phyloP scores from a whole-genome alignment of 2,888 invertebrate species.

The Seira sanloemensis region DNA sequence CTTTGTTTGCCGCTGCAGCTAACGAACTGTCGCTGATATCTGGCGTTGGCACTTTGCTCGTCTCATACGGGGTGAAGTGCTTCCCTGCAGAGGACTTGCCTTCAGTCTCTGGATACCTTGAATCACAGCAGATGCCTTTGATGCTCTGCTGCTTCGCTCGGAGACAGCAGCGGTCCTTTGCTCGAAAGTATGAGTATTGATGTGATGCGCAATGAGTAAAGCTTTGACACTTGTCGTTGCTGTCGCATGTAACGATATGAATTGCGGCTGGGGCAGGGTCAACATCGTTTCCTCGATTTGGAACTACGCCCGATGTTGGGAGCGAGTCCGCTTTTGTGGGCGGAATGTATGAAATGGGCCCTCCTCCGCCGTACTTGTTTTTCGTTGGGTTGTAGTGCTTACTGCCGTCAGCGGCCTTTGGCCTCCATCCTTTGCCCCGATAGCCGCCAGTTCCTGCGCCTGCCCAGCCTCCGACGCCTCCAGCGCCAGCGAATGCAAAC shows the following conservation, averaged over 20 bases:
- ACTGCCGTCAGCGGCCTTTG: background rate
- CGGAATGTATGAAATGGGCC: constrained; percentile 39
- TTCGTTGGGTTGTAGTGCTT: constrained; percentile 56
- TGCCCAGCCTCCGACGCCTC: constrained; percentile 19
- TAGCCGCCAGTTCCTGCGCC: constrained; percentile 19
- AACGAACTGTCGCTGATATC: constrained; percentile 66
- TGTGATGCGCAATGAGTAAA: constrained; percentile 70
- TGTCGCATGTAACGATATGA: constrained; percentile 63
- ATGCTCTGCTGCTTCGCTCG: constrained; percentile 27
- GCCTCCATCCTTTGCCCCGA: constrained; percentile 10
- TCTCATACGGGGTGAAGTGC: constrained; percentile 66
- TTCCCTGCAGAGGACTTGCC: constrained; percentile 48
- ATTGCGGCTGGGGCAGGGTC: background rate
- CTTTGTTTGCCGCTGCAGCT: constrained; percentile 61
- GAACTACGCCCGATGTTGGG: background rate
- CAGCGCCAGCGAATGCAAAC: constrained; percentile 33
- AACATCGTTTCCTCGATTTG: background rate
- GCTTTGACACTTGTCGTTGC: constrained; percentile 64
- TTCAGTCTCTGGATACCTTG: constrained; percentile 32
- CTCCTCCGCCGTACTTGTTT: constrained; percentile 66
- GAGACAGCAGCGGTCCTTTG: constrained; percentile 67
- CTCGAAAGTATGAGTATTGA: constrained; percentile 57
- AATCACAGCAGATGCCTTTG: constrained; percentile 71
- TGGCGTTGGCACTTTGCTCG: constrained; percentile 59
- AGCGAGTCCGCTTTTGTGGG: constrained; percentile 28